Evolutionary conservation across 2,113 vertebrate species (phyloP), one percentile per base, ranked within the genome.

Genomic region (Puffinus mauretanicus): DNA sequence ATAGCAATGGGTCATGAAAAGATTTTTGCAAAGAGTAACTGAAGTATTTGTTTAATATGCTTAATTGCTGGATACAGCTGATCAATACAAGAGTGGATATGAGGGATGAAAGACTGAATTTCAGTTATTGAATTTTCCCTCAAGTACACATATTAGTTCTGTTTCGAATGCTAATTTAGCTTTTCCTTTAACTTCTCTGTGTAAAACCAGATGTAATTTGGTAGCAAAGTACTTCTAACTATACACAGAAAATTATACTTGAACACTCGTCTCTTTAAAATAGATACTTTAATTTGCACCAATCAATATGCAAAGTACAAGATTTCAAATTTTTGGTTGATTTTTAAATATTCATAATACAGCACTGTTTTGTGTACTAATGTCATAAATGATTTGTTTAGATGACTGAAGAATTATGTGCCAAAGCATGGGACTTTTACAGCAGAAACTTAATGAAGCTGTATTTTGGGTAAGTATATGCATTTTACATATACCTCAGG

Each of bases 341-440:
- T 54, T 85, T 80, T n/a, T 38, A 67, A 89, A 26, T 60, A 61
- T 75, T 73, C 25, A 16, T 66, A 34, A 57, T 60, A 38, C 15
- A 77, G 22, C 30, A 67, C 8, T 60, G 55, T 38, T 94, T 67
- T 91, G 7, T 77, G 38, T 76, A 47, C 65, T 86, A 58, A 70
- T 87, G 67, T 22, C 54, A 88, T 71, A 93, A 73, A 46, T 94
- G 22, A 17, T 96, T 83, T 95, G 65, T 96, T 95, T 88, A 98
- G 97, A 84, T 97, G 44, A 95, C 94, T 86, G 69, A 94, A 96
- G 94, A 98, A 82, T 78, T 98, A 42, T 97, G 96, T 95, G 51
- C 90, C 79, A 98, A 96, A 97, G 97, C 97, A 25, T 97, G 96
- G 34, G 67, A 71, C 44, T 98, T 98, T 93, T 96, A 98, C 47